A percentile compares a stretch with the other conserved stretches of the same genome.
These are phyloP conservation scores for Drosophila kambysellisi DNA, from an alignment of 2,888 invertebrate genomes.

Conservation along the genomic window DNA sequence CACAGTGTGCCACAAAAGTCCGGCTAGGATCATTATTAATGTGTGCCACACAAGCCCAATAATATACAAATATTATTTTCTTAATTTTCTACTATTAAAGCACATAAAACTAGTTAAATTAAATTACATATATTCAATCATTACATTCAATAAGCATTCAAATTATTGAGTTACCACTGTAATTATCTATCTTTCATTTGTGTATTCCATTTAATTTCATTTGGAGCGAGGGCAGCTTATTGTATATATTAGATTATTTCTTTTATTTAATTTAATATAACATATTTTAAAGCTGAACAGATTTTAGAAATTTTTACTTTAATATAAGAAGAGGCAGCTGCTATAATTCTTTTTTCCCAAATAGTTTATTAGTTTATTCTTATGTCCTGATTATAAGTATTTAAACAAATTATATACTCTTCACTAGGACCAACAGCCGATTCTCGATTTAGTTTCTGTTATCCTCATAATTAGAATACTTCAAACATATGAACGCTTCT, in stretches of 20 bases:
- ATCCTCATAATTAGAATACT: not conserved
- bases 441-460: not conserved
- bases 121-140: not conserved
- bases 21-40: not conserved
- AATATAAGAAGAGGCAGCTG: not conserved
- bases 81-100: not conserved
- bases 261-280: not conserved
- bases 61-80: not conserved
- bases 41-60: not conserved
- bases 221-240: constrained; percentile 5
- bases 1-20: not conserved
- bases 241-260: not conserved
- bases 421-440: not conserved
- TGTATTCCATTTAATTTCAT: not conserved
- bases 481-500: not conserved
- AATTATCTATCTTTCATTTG: not conserved
- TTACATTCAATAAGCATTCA: not conserved
- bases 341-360: not conserved
- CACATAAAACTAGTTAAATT: not conserved
- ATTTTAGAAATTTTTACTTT: accelerated
- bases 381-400: not conserved
- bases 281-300: not conserved
- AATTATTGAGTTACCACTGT: not conserved
- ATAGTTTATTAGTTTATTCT: no score
- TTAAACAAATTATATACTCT: not conserved